Evolutionary conservation across 2,888 invertebrate species (phyloP), one percentile per base, ranked within the genome.

Genomic region (Andrena flavipes): DNA sequence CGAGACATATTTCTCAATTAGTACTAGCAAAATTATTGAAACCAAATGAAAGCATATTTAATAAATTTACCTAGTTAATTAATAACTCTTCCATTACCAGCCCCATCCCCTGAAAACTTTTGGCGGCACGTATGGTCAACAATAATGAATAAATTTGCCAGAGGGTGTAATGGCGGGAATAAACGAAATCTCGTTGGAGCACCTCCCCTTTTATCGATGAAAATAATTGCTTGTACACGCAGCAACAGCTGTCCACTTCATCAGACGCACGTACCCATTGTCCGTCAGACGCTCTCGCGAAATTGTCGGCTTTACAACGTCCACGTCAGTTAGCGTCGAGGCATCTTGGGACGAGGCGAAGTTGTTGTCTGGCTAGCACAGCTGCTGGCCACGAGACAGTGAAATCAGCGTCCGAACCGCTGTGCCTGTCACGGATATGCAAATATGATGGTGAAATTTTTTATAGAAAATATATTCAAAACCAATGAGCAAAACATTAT

Each of bases 261-360:
- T 79, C 80, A 68, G 62, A 56, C 69, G 69, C 74, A 82, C 67
- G 71, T 49, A 56, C 75, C 82, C 35, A 80, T 82, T 82, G 82
- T 82, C 82, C 75, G 71, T 82, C 80, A 82, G 75, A 65, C 74
- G 62, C 54, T 75, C 71, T 62, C 76, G 54, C 64, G 30, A 76
- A 64, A 72, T 74, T 74, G 80, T 76, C 78, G 85, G 84, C 87
- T 88, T 89, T 83, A 83, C 81, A 86, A 85, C 87, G 86, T 88
- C 56, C 83, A 83, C 83, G 85, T 87, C 86, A 88, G 87, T 89
- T 88, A 81, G 80, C 87, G 87, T 81, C 76, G 82, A 84, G 85
- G 84, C 84, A 84, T 75, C 84, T 73, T 85, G 60, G 65, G 42
- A 64, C 42, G 51, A 23, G 54, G 64, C 59, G 60, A 67, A 70